A percentile compares a stretch with the other conserved stretches of the same genome.
Evolutionary conservation across 2,113 vertebrate genomes (phyloP).

Genomic region (Scatophagus argus): DNA sequence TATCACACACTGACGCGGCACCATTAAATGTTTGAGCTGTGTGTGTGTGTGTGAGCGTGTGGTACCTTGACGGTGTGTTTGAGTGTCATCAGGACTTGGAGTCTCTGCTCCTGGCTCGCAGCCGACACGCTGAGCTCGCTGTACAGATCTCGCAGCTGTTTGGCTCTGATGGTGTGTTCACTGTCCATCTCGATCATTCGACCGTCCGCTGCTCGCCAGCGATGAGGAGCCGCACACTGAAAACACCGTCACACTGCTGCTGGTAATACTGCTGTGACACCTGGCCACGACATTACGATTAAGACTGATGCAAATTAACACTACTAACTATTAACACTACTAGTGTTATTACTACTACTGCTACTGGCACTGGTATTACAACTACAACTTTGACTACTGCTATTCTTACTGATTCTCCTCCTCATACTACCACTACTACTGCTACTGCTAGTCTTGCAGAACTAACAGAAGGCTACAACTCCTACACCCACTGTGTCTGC

Average conservation of each 20-base stretch:
- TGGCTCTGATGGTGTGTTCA: slow-evolving; percentile 85
- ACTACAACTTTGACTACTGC: neutral
- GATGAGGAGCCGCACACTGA: slow-evolving; percentile 89
- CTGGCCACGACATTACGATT: no score
- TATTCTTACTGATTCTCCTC: no score
- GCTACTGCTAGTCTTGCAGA: neutral
- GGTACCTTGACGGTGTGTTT: slow-evolving; percentile 90
- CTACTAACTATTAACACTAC: no score
- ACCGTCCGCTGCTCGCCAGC: slow-evolving; percentile 85
- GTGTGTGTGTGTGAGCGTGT: neutral
- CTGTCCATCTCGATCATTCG: slow-evolving; percentile 89
- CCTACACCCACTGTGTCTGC: no score
- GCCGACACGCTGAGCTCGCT: slow-evolving; percentile 73
- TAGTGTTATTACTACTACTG: neutral
- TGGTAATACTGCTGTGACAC: neutral
- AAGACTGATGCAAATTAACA: neutral
- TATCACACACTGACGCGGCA: neutral
- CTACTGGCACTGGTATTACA: neutral
- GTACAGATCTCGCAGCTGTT: slow-evolving; percentile 90
- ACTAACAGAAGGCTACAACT: neutral
- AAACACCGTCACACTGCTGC: neutral
- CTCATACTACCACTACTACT: neutral
- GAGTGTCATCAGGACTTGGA: slow-evolving; percentile 85
- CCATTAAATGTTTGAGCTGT: neutral
- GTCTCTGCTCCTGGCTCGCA: slow-evolving; percentile 84